These are phyloP conservation scores for Epinephelus coioides DNA, from an alignment of 2,797 vertebrate species.

Conservation along the genomic window DNA sequence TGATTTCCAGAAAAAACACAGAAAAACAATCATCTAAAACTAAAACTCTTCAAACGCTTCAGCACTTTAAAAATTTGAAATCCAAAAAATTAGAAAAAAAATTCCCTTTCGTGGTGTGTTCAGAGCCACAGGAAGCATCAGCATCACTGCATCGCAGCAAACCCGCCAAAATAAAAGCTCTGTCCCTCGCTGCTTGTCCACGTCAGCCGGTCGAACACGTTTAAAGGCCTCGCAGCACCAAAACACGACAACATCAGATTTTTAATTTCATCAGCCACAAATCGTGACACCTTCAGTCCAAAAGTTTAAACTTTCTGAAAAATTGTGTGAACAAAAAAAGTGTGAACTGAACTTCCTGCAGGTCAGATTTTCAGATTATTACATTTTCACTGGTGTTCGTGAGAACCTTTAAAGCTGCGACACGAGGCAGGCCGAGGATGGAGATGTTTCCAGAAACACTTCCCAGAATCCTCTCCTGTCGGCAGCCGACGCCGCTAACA, in stretches of 20 bases:
- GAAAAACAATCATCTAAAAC: conserved; percentile 61
- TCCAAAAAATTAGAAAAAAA: conserved; percentile 32
- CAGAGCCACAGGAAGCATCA: conserved; percentile 44
- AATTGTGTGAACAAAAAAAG: no score
- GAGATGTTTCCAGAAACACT: conserved; percentile 15
- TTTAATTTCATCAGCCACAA: no score
- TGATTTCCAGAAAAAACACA: conserved; percentile 54
- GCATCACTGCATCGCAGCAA: conserved; percentile 70
- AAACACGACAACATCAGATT: background rate
- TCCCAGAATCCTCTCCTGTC: conserved; percentile 18
- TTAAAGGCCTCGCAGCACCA: conserved; percentile 10
- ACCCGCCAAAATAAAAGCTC: conserved; percentile 60
- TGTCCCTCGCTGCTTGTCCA: conserved; percentile 50
- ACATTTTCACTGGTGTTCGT: background rate
- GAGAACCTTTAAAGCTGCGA: conserved; percentile 32
- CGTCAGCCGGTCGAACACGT: conserved; percentile 23
- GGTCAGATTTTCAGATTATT: background rate
- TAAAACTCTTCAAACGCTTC: conserved; percentile 66
- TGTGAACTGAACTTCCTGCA: no score
- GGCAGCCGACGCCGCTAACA: background rate
- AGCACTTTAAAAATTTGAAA: conserved; percentile 79
- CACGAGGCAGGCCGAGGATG: background rate
- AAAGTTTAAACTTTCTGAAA: no score
- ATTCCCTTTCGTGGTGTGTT: conserved; percentile 70
- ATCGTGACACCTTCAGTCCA: no score